Percentiles rank a stretch among this genome's conserved stretches.
Evolutionary conservation across 2,113 vertebrate species (phyloP).

Genomic region (Strix aluco): DNA sequence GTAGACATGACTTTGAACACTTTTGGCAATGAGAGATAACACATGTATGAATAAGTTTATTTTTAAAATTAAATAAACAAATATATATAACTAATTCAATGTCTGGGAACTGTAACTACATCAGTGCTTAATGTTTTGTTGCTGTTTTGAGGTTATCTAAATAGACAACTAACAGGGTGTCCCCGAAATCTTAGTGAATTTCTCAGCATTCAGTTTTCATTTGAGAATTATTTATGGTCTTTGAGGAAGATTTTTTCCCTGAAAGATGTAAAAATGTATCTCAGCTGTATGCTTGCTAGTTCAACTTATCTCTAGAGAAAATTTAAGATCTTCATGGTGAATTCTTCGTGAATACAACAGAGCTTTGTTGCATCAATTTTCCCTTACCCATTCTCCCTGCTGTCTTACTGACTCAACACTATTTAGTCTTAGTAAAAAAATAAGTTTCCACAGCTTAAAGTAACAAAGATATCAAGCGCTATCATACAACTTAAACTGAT

Average conservation of each 20-base stretch:
- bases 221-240: background rate
- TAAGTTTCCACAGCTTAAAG: background rate
- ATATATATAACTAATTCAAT: background rate
- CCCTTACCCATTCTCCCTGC: background rate
- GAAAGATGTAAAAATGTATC: background rate
- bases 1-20: background rate
- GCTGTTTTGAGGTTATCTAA: background rate
- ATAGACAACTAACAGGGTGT: background rate
- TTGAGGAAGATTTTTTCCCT: background rate
- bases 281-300: background rate
- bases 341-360: background rate
- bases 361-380: background rate
- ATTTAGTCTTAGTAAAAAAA: background rate
- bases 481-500: background rate
- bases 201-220: background rate
- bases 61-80: background rate
- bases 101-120: background rate
- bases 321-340: background rate
- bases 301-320: background rate
- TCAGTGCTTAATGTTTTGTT: background rate
- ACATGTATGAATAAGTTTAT: background rate
- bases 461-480: background rate
- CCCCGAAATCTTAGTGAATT: background rate
- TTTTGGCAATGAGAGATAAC: background rate
- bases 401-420: background rate